Conservation (phyloP, 2,888 invertebrate species). For the Argyra leucocephala region DNA sequence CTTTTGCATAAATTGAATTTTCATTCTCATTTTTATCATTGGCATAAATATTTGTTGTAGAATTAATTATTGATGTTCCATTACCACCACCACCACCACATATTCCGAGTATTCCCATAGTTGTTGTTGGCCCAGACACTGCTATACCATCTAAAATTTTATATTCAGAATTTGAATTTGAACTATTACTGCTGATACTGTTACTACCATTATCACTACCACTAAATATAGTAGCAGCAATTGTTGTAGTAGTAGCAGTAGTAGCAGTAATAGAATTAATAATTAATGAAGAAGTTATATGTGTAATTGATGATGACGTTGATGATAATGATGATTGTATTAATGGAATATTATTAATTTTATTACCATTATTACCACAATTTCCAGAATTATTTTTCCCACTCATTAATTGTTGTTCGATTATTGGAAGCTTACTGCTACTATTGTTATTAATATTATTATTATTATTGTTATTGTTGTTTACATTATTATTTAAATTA, state of each 20-base stretch:
- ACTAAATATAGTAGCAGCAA: too few species aligned
- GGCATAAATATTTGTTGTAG: conserved; percentile 14
- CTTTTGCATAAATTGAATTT: conserved; percentile 42
- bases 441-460: conserved; percentile 24
- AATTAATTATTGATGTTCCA: conserved; percentile 20
- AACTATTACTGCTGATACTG: neutral
- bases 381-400: neutral
- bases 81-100: neutral
- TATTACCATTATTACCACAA: neutral
- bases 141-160: neutral
- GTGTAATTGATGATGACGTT: too few species aligned
- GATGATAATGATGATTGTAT: neutral
- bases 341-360: too few species aligned
- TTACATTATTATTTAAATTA: conserved; percentile 17
- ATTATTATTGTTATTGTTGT: conserved; percentile 22
- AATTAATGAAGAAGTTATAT: too few species aligned
- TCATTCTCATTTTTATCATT: conserved; percentile 31
- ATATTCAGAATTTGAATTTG: neutral
- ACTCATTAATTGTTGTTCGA: conserved; percentile 17
- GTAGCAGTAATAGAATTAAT: too few species aligned
- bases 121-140: neutral
- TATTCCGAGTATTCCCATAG: neutral
- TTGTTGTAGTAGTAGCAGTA: too few species aligned
- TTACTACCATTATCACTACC: too few species aligned
- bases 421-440: conserved; percentile 24